phyloP scores from a whole-genome alignment of 2,888 invertebrate species.

The Pseudococcus jackbeardsleyi region DNA sequence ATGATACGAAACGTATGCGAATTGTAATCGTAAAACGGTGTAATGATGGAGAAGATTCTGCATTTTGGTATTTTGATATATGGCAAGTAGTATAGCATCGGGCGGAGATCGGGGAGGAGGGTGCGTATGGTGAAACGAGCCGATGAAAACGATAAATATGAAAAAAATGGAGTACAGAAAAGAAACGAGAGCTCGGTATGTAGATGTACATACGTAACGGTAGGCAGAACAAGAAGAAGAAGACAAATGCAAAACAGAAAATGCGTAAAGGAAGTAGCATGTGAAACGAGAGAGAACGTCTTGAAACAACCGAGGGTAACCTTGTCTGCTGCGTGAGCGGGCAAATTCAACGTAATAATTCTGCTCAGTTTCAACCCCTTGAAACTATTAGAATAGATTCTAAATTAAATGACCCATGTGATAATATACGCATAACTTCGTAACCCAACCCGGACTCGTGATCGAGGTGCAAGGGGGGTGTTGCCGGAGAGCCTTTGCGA shows the following conservation, averaged over 20 bases:
- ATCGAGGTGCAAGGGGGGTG: neutral
- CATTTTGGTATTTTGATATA: constrained; percentile 11
- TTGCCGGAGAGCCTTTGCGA: neutral
- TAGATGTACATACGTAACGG: neutral
- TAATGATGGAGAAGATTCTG: constrained; percentile 50
- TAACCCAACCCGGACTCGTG: neutral
- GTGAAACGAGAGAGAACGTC: constrained; percentile 16
- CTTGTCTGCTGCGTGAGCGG: constrained; percentile 32
- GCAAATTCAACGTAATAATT: constrained; percentile 58
- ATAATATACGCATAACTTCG: constrained; percentile 61
- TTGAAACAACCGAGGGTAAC: constrained; percentile 33
- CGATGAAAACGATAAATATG: constrained; percentile 60
- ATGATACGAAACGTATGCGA: constrained; percentile 40
- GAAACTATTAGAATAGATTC: constrained; percentile 62
- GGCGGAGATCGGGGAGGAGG: neutral
- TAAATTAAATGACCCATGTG: constrained; percentile 64
- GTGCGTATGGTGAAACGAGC: neutral
- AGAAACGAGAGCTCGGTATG: constrained; percentile 9
- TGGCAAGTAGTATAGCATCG: neutral
- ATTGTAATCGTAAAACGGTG: constrained; percentile 43
- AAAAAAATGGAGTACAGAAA: constrained; percentile 35
- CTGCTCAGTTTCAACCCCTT: constrained; percentile 59
- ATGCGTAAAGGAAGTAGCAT: constrained; percentile 48
- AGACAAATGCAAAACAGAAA: constrained; percentile 30
- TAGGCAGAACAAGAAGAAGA: neutral